Conservation (phyloP, 2,888 invertebrate genomes). For the Sylvicola cinctus region DNA sequence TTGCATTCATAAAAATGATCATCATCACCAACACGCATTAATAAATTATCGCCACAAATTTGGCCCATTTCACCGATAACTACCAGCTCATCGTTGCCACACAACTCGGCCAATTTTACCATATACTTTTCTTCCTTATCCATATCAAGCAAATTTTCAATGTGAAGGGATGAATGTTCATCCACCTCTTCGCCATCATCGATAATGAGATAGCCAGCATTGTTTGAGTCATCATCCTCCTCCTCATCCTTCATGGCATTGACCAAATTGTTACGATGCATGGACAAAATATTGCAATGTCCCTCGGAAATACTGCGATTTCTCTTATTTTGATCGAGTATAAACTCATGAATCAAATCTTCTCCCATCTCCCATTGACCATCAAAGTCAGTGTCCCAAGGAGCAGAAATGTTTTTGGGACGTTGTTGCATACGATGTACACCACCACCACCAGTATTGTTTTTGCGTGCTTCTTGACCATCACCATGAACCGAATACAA, state of each 20-base stretch:
- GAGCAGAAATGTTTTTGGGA: slow-evolving; percentile 12
- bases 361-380: slow-evolving; percentile 22
- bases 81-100: too few species aligned
- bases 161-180: neutral
- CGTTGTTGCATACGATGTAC: slow-evolving; percentile 6
- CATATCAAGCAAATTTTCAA: too few species aligned
- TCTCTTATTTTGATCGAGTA: slow-evolving; percentile 15
- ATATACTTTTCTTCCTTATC: too few species aligned
- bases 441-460: neutral
- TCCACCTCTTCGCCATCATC: neutral
- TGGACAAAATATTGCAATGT: slow-evolving; percentile 9
- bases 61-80: too few species aligned
- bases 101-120: too few species aligned
- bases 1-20: too few species aligned
- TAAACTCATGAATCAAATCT: slow-evolving; percentile 19
- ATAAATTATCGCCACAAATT: too few species aligned
- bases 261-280: too few species aligned
- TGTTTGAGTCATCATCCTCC: neutral
- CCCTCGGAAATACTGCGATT: slow-evolving; percentile 16
- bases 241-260: too few species aligned
- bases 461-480: neutral
- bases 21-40: too few species aligned
- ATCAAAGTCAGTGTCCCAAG: slow-evolving; percentile 21
- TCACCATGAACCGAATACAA: too few species aligned
- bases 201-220: neutral